Evolutionary conservation across 1,140 invertebrate species (phyloP).

Genomic region (Drosophila sucinea): DNA sequence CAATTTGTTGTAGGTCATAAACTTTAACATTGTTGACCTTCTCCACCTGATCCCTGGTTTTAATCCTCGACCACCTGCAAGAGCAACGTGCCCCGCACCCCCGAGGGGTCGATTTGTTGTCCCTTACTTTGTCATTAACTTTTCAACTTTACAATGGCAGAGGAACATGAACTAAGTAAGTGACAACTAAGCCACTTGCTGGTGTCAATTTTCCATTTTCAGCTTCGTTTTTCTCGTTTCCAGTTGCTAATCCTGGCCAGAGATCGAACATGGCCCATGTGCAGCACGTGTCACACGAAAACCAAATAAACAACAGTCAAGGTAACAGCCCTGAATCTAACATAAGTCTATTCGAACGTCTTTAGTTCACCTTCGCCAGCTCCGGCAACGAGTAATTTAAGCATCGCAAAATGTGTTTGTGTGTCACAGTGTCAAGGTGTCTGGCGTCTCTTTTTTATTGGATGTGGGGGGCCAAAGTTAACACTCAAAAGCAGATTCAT

Average conservation of each 20-base stretch:
- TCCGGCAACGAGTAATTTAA: slow-evolving; percentile 39
- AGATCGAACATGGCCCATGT: slow-evolving; percentile 7
- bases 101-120: slow-evolving; percentile 20
- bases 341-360: slow-evolving; percentile 11
- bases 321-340: slow-evolving; percentile 55
- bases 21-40: not conserved
- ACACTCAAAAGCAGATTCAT: slow-evolving; percentile 39
- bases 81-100: not conserved
- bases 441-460: not conserved
- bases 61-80: not conserved
- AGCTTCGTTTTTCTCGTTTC: slow-evolving; percentile 4
- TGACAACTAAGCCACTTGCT: slow-evolving; percentile 4
- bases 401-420: slow-evolving; percentile 44
- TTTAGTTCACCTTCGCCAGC: slow-evolving; percentile 23
- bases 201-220: not conserved
- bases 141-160: slow-evolving; percentile 13
- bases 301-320: slow-evolving; percentile 53
- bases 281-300: slow-evolving; percentile 25
- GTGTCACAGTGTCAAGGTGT: slow-evolving; percentile 76
- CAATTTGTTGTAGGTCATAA: not conserved
- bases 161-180: slow-evolving; percentile 4
- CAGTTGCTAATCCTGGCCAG: slow-evolving; percentile 26
- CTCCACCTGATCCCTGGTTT: not conserved
- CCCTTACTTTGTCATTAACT: slow-evolving; percentile 23
- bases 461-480: slow-evolving; percentile 26